These are phyloP conservation scores for Chaetodon trifasciatus DNA, from an alignment of 2,797 vertebrate genomes.

Conservation along the genomic window DNA sequence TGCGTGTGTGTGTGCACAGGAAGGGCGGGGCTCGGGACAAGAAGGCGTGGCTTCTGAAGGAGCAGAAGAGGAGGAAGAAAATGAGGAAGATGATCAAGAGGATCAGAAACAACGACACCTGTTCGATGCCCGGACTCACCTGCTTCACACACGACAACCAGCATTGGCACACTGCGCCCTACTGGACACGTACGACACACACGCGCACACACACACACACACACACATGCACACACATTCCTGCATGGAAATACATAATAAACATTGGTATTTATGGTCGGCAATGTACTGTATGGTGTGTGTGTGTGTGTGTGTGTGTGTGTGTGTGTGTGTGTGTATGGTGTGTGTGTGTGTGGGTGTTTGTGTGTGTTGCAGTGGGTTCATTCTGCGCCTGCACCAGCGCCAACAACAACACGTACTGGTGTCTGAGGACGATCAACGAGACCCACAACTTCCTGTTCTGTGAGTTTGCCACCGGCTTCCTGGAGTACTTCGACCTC, in stretches of 20 bases:
- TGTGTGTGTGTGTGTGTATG: conserved; percentile 11
- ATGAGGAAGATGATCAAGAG: conserved; percentile 95
- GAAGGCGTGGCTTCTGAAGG: conserved; percentile 91
- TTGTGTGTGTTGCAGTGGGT: conserved; percentile 84
- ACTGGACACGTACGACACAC: conserved; percentile 89
- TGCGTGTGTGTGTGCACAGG: conserved; percentile 72
- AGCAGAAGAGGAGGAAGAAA: conserved; percentile 95
- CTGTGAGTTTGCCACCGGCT: conserved; percentile 97
- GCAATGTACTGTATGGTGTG: background rate
- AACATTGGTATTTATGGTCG: background rate
- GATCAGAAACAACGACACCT: conserved; percentile 95
- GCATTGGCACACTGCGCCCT: conserved; percentile 96
- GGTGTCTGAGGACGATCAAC: conserved; percentile 96
- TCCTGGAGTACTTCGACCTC: conserved; percentile 96
- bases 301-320: no score
- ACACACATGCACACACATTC: background rate
- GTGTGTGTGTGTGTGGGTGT: conserved; percentile 24
- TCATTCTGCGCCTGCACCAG: conserved; percentile 97
- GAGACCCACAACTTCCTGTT: conserved; percentile 97
- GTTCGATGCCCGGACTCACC: conserved; percentile 97
- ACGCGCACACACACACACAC: background rate
- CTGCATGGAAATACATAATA: no score
- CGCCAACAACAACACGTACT: conserved; percentile 98
- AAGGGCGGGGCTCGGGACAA: conserved; percentile 91
- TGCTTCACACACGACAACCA: conserved; percentile 99